A percentile compares a stretch with the other conserved stretches of the same genome.
Evolutionary conservation across 2,113 vertebrate species (phyloP).

Genomic region (Calidris pygmaea): DNA sequence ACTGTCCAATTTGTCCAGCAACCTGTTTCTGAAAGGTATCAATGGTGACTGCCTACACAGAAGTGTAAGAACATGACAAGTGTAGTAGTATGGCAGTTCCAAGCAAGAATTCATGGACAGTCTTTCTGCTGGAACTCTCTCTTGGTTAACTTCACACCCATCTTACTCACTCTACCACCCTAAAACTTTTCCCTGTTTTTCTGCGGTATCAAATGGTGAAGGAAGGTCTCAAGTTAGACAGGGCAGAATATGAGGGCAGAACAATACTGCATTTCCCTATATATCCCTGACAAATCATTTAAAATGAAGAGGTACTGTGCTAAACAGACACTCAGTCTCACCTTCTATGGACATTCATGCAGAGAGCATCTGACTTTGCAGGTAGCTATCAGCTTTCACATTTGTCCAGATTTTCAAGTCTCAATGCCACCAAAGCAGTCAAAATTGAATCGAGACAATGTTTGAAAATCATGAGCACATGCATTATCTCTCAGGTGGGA

Average conservation of each 20-base stretch:
- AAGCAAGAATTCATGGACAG: not conserved
- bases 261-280: not conserved
- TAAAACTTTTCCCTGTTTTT: not conserved
- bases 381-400: not conserved
- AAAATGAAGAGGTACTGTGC: not conserved
- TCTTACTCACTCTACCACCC: not conserved
- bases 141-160: not conserved
- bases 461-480: not conserved
- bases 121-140: not conserved
- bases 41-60: not conserved
- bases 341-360: not conserved
- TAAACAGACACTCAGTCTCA: not conserved
- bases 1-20: not conserved
- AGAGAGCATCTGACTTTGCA: not conserved
- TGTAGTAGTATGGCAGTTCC: not conserved
- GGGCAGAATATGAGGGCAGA: not conserved
- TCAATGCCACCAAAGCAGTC: not conserved
- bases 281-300: not conserved
- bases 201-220: not conserved
- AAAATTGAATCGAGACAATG: not conserved
- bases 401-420: not conserved
- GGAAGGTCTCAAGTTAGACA: not conserved
- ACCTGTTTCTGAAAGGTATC: not conserved
- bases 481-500: not conserved
- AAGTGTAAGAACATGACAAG: not conserved